phyloP scores from a whole-genome alignment of 2,113 vertebrate species.

The Peromyscus polionotus region DNA sequence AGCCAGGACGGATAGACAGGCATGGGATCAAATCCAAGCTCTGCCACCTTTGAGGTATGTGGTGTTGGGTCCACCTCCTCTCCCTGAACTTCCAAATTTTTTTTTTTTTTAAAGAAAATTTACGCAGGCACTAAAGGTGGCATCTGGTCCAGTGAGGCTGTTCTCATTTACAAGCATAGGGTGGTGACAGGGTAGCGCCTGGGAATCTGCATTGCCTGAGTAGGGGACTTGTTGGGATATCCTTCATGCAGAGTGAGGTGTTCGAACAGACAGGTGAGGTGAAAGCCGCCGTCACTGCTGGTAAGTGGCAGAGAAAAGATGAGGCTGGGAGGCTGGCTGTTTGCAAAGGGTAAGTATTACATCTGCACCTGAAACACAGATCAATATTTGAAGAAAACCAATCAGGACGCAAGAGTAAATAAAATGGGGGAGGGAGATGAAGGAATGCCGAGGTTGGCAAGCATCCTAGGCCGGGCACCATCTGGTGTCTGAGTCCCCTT shows the following conservation, averaged over 20 bases:
- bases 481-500: constrained; percentile 2
- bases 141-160: background rate
- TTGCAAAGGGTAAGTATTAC: constrained; percentile 9
- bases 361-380: constrained; percentile 47
- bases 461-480: background rate
- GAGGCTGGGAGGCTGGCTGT: background rate
- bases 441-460: constrained; percentile 17
- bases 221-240: background rate
- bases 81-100: background rate
- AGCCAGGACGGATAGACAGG: background rate
- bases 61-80: background rate
- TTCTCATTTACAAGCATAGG: background rate
- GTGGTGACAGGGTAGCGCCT: background rate
- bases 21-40: background rate
- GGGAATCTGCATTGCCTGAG: background rate
- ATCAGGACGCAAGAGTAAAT: constrained; percentile 62
- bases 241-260: background rate
- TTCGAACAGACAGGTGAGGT: background rate
- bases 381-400: constrained; percentile 61
- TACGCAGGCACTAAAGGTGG: background rate
- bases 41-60: background rate
- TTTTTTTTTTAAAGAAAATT: background rate
- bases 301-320: background rate
- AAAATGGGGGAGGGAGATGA: background rate
- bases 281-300: background rate